Evolutionary conservation across 2,888 invertebrate species (phyloP).

Genomic region (Imbricaverruca yamaguchii): DNA sequence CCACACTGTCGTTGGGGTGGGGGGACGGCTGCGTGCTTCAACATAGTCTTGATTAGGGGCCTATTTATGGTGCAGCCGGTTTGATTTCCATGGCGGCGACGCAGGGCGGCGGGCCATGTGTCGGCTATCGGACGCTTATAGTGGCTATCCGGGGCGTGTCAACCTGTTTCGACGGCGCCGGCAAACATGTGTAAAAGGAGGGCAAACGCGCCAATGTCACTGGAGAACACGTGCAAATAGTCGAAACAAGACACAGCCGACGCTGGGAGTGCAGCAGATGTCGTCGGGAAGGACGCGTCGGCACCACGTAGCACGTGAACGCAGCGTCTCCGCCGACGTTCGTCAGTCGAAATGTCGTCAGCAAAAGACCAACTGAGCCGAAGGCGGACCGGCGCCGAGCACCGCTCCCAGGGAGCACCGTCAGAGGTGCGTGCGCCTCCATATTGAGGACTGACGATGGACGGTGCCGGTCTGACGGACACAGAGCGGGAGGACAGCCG

Average conservation of each 20-base stretch:
- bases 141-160: slow-evolving; percentile 3
- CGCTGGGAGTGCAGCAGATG: slow-evolving; percentile 3
- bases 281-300: background rate
- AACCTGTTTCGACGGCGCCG: background rate
- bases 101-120: background rate
- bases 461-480: too few relatives aligned
- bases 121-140: background rate
- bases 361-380: too few relatives aligned
- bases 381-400: too few relatives aligned
- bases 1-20: too few relatives aligned
- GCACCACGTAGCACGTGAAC: background rate
- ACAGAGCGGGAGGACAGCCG: too few relatives aligned
- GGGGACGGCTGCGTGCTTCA: background rate
- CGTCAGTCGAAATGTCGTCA: too few relatives aligned
- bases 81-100: background rate
- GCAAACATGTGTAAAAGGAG: slow-evolving; percentile 21
- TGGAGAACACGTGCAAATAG: slow-evolving; percentile 8
- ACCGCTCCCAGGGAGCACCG: too few relatives aligned
- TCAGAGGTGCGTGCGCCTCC: too few relatives aligned
- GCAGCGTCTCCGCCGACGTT: too few relatives aligned
- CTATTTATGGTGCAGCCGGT: background rate
- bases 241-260: slow-evolving; percentile 11
- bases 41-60: slow-evolving; percentile 1
- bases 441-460: too few relatives aligned
- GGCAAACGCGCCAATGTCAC: slow-evolving; percentile 19